Evolutionary conservation across 2,797 vertebrate species (phyloP), one percentile per base, ranked within the genome.

Genomic region (Prunella strophiata): DNA sequence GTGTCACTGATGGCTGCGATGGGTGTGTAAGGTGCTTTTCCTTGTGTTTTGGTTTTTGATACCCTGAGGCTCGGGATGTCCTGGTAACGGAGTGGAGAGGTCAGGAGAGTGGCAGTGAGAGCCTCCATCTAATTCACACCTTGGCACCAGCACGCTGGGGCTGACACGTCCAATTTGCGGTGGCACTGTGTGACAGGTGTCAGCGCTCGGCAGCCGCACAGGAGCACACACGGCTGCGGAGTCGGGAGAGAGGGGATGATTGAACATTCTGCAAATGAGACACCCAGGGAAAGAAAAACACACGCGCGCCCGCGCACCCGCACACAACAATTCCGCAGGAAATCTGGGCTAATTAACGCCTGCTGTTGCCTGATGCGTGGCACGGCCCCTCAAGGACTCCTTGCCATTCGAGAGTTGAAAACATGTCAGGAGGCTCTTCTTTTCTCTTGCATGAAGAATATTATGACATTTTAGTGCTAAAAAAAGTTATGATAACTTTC

Each of bases 261-360:
- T 91, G 97, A 96, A 93, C 93, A 74, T 72, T 45, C 96, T 94
- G 96, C 93, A 97, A 97, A 98, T 97, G 96, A 98, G 95, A 97
- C 95, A 96, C 96, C 95, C 85, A 29, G 95, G 93, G 87, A 96
- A 93, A 68, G 96, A 73, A 75, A 85, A 92, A 85, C 92, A 90
- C 80, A 5, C 21, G 8, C 34, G 26, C 77, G 8, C 77, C 85
- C 70, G 42, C 81, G 2, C 88, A 45, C 95, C 83, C 95, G 57
- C 79, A 30, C 42, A 65, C 76, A 91, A 77, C 71, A 93, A 84
- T 93, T 85, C 80, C 36, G 11, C 50, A 15, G 93, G 40, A 92
- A 84, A 91, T 59, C 66, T 50, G 50, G 86, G 91, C 94, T 95
- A 96, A 97, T 96, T 96, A 96, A 92, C 57, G 74, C 94, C 96